Percentiles rank a stretch among this genome's conserved stretches.
phyloP scores from a whole-genome alignment of 2,888 invertebrate species.

The Clunio marinus region DNA sequence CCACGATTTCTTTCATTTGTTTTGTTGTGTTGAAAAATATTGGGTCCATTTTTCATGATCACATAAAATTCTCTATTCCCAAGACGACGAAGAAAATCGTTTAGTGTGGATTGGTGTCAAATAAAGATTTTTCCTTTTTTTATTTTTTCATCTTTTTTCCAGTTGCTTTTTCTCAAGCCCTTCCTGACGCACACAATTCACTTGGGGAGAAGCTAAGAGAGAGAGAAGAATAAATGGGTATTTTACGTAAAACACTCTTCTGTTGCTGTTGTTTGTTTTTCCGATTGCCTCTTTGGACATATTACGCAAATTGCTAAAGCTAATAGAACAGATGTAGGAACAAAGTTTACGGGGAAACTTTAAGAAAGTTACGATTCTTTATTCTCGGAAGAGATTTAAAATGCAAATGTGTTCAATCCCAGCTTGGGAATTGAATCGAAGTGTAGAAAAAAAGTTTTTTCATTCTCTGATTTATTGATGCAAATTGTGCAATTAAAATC shows the following conservation, averaged over 20 bases:
- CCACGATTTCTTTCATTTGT: background rate
- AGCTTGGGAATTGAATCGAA: background rate
- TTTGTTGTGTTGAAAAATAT: constrained; percentile 25
- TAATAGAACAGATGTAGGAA: constrained; percentile 28
- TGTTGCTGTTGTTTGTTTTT: constrained; percentile 23
- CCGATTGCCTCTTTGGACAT: constrained; percentile 21
- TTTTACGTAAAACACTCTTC: constrained; percentile 17
- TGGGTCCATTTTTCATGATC: constrained; percentile 39
- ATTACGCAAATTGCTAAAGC: constrained; percentile 36
- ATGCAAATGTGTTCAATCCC: constrained; percentile 11
- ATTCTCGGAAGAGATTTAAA: constrained; percentile 20
- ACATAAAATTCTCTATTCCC: background rate
- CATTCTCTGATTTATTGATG: constrained; percentile 2
- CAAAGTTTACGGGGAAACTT: background rate
- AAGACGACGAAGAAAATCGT: constrained; percentile 3
- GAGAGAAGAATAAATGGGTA: background rate
- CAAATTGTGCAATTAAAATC: constrained; percentile 21
- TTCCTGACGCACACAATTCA: background rate
- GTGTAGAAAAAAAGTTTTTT: constrained; percentile 5
- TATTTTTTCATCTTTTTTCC: background rate
- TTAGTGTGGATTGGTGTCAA: constrained; percentile 37
- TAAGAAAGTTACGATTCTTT: background rate
- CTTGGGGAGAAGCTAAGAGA: constrained; percentile 7
- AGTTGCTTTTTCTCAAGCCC: constrained; percentile 10
- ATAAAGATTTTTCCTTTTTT: constrained; percentile 27